Percentiles rank a stretch among this genome's conserved stretches.
These are phyloP conservation scores for Thymelicus acteon DNA, from an alignment of 2,888 invertebrate genomes.

Conservation along the genomic window DNA sequence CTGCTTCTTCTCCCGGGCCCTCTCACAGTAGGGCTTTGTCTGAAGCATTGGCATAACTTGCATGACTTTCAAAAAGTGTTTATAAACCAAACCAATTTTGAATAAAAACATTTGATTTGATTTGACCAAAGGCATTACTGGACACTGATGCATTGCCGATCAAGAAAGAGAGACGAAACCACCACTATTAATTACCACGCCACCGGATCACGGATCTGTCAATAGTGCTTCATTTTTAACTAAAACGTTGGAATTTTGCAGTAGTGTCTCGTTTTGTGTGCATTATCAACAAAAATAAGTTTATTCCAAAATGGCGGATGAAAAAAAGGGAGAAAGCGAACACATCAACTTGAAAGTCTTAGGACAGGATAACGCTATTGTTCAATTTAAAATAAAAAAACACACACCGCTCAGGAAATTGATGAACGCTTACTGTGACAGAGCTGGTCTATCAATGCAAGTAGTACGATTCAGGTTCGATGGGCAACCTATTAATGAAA, in stretches of 20 bases:
- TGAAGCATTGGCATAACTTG: no score
- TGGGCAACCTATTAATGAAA: constrained; percentile 96
- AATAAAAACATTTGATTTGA: no score
- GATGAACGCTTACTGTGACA: constrained; percentile 98
- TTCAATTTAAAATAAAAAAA: constrained; percentile 98
- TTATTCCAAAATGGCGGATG: constrained; percentile 85
- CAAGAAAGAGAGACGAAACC: no score
- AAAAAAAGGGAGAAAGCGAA: constrained; percentile 91
- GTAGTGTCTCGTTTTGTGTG: constrained; percentile 58
- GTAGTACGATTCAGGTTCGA: constrained; percentile 97
- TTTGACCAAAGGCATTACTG: no score
- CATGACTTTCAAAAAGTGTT: no score
- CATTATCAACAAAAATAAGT: constrained; percentile 58
- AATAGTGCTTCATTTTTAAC: constrained; percentile 65
- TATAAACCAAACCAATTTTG: no score
- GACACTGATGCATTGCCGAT: no score
- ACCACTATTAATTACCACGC: constrained; percentile 82
- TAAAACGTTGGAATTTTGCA: constrained; percentile 56
- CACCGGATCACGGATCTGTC: constrained; percentile 73
- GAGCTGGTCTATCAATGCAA: constrained; percentile 95
- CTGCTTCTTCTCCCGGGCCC: no score
- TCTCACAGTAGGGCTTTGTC: no score
- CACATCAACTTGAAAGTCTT: constrained; percentile 97
- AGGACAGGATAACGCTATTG: constrained; percentile 97
- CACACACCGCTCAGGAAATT: constrained; percentile 96